A percentile compares a stretch with the other conserved stretches of the same genome.
These are phyloP conservation scores for Oreohelix idahoensis DNA, from an alignment of 1,140 invertebrate species.

Conservation along the genomic window DNA sequence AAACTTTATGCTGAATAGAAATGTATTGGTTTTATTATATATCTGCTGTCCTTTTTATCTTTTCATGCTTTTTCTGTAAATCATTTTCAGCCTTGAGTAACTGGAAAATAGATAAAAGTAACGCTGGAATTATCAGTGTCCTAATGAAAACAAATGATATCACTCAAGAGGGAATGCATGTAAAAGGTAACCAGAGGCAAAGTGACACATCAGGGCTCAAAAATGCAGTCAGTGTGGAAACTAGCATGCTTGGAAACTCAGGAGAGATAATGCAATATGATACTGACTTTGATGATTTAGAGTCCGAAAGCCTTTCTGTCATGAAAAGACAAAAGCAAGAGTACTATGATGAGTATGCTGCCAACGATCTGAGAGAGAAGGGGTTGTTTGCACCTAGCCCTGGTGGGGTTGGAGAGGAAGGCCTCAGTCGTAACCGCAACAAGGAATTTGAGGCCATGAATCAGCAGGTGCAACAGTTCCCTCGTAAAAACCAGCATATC, in stretches of 20 bases:
- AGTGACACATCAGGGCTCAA: neutral
- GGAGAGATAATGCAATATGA: neutral
- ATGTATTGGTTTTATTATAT: too few species aligned
- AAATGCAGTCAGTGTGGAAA: neutral
- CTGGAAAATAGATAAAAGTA: neutral
- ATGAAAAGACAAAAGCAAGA: constrained; percentile 6
- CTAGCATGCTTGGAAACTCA: neutral
- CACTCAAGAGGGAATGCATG: neutral
- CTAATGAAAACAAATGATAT: neutral
- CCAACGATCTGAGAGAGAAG: constrained; percentile 42
- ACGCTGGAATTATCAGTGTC: neutral
- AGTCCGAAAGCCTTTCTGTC: neutral
- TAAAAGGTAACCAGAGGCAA: neutral
- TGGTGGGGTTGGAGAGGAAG: neutral
- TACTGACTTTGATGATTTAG: constrained; percentile 16
- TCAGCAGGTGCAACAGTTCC: constrained; percentile 40
- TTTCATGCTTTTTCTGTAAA: neutral
- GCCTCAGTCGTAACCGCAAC: constrained; percentile 48
- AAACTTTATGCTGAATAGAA: too few species aligned
- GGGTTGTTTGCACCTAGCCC: neutral
- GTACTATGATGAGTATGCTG: constrained; percentile 48
- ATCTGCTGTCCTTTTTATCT: neutral
- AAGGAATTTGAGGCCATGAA: constrained; percentile 51
- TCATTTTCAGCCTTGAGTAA: neutral
- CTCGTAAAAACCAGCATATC: neutral